These are phyloP conservation scores for Tiaroga cobitis DNA, from an alignment of 2,797 vertebrate genomes.

Conservation along the genomic window DNA sequence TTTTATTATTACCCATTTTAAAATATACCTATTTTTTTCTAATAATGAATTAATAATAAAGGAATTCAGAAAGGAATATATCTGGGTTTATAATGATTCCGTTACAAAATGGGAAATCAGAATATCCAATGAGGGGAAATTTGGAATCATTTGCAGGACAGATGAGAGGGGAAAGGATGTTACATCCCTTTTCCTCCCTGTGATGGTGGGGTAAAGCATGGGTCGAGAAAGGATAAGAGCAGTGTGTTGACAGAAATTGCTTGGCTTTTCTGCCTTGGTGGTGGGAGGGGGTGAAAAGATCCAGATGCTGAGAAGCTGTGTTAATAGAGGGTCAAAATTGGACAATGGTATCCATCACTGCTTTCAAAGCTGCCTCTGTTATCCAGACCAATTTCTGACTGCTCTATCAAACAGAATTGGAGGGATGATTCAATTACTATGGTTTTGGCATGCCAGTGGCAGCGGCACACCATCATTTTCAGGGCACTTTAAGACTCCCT, in stretches of 20 bases:
- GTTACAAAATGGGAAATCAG: conserved; percentile 74
- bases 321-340: conserved; percentile 92
- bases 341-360: conserved; percentile 93
- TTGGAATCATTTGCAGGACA: conserved; percentile 19
- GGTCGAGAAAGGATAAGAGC: conserved; percentile 32
- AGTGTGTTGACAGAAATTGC: conserved; percentile 75
- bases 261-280: conserved; percentile 82
- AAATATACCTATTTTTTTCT: conserved; percentile 53
- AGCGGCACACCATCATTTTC: conserved; percentile 67
- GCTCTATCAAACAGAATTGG: conserved; percentile 84
- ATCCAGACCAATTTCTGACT: conserved; percentile 82
- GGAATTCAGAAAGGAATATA: neutral
- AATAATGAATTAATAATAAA: neutral
- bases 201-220: conserved; percentile 15
- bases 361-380: conserved; percentile 87
- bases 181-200: conserved; percentile 17
- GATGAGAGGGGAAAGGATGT: conserved; percentile 3
- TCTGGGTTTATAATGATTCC: neutral
- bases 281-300: conserved; percentile 83
- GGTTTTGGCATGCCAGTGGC: conserved; percentile 80
- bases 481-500: conserved; percentile 47
- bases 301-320: conserved; percentile 91
- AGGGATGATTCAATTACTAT: conserved; percentile 86
- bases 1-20: conserved; percentile 58
- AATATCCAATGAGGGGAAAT: neutral